Evolutionary conservation across 2,113 vertebrate species (phyloP).

Genomic region (Capreolus pygargus): DNA sequence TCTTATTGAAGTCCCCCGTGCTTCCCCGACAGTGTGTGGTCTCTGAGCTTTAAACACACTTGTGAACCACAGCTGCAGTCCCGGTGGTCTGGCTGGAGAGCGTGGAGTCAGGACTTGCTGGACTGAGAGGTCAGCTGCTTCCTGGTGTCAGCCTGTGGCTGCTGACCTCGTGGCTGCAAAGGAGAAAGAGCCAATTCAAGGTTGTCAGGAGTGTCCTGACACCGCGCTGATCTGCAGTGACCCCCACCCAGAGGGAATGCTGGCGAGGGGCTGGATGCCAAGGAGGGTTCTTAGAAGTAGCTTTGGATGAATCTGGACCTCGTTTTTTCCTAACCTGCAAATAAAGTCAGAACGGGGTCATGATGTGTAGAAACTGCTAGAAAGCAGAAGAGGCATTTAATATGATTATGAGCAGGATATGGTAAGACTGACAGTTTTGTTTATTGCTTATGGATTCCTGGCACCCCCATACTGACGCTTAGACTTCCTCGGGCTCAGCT

Average conservation of each 20-base stretch:
- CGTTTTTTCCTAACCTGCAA: background rate
- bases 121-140: background rate
- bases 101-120: background rate
- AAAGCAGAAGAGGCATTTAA: background rate
- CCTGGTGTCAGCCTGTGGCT: background rate
- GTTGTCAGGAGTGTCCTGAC: background rate
- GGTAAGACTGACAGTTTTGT: background rate
- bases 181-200: background rate
- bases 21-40: rapidly evolving
- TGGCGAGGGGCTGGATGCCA: background rate
- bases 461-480: background rate
- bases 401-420: background rate
- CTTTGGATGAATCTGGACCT: background rate
- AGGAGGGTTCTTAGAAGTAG: background rate
- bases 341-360: background rate
- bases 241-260: background rate
- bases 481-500: background rate
- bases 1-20: background rate
- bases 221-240: too few species aligned
- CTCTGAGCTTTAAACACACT: rapidly evolving
- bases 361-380: background rate
- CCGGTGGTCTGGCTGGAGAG: background rate
- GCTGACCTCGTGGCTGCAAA: background rate
- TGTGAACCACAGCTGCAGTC: too few species aligned
- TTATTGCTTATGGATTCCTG: background rate